Percentiles rank a stretch among this genome's conserved stretches.
phyloP scores from a whole-genome alignment of 2,797 vertebrate genomes.

The Picus viridis region DNA sequence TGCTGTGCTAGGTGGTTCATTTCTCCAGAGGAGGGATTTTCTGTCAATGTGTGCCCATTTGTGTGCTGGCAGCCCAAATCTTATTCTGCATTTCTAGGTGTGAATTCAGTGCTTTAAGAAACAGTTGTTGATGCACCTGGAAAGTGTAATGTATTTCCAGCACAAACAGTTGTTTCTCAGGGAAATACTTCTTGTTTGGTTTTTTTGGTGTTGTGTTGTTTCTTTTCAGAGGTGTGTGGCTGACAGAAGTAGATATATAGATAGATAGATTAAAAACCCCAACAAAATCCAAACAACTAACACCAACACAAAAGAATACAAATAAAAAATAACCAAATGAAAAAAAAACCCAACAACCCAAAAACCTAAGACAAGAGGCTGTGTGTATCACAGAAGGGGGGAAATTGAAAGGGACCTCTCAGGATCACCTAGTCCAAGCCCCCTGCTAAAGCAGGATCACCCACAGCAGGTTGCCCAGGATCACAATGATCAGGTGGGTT shows the following conservation, averaged over 20 bases:
- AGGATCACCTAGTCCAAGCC: too few species aligned
- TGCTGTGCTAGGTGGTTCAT: slow-evolving; percentile 12
- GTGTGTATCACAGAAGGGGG: too few species aligned
- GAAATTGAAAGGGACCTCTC: too few species aligned
- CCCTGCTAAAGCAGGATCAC: too few species aligned
- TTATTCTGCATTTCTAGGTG: not conserved
- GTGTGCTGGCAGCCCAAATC: not conserved
- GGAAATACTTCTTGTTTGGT: not conserved
- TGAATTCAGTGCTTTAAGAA: not conserved
- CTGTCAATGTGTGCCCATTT: not conserved
- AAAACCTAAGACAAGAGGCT: not conserved
- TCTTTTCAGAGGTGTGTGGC: not conserved
- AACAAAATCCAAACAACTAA: not conserved
- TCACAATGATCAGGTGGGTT: too few species aligned
- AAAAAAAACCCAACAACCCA: not conserved
- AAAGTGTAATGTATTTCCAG: not conserved
- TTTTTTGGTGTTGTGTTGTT: too few species aligned
- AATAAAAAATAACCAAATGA: too few species aligned
- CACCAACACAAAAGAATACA: not conserved
- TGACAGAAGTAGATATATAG: not conserved
- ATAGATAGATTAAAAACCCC: too few species aligned
- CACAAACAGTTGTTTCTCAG: not conserved
- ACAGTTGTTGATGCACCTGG: not conserved
- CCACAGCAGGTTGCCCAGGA: too few species aligned
- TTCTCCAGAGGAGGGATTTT: slow-evolving; percentile 8